Evolutionary conservation across 2,888 invertebrate genomes (phyloP), one percentile per base, ranked within the genome.

Genomic region (Agriotes lineatus): DNA sequence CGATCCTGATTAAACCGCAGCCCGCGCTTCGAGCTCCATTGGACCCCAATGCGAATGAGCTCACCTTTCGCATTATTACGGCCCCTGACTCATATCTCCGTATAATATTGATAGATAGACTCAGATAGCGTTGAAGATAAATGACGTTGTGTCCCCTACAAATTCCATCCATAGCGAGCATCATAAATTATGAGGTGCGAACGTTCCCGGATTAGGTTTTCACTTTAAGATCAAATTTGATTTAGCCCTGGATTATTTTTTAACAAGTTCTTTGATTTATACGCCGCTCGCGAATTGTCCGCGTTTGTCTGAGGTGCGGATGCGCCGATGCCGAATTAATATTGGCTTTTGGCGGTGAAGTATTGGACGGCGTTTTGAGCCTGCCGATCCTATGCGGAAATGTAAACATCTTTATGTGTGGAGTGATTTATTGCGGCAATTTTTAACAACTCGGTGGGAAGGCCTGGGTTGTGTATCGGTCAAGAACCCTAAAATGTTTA

Each of bases 101-200:
- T 70, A 71, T 76, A 73, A 76, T 75, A 75, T 76, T 74, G 76
- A 75, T 76, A 75, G 74, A 76, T 75, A 75, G 74, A 75, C 67
- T 59, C 68, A 68, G 75, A 75, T 75, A 75, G 73, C 72, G 73
- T 71, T 69, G 71, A 74, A 75, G 76, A 76, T 75, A 76, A 76
- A 76, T 76, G 76, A 74, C 66, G 59, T 62, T 70, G 69, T 74
- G 76, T 75, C 75, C 73, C 74, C 74, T 69, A 72, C 76, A 76
- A 75, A 73, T 74, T 75, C 74, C 71, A 72, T 74, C 69, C 70
- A 69, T 71, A 71, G 68, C 71, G 61, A 60, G 58, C 70, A 69
- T 74, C 74, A 73, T 76, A 74, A 75, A 74, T 75, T 75, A 75
- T 74, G 71, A 72, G 76, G 75, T 72, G 76, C 71, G 74, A 75